Evolutionary conservation across 2,797 vertebrate genomes (phyloP), one percentile per base, ranked within the genome.

Genomic region (Galago senegalensis): DNA sequence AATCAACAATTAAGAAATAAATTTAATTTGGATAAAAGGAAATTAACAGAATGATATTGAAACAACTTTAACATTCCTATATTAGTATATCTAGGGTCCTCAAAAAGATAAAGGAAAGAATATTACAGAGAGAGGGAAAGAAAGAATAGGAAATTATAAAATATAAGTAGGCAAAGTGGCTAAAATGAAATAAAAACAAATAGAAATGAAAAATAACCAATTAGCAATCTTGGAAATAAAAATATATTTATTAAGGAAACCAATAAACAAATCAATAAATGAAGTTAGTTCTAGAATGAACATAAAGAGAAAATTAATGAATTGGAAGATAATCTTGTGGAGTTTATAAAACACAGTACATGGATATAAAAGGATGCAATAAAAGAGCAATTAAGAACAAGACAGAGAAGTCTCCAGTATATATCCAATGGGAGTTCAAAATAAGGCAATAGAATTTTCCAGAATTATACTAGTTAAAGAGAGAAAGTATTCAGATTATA

Each of bases 291-390:
- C 14, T 93, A 82, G 37, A 53, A 37, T 81, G 17, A 13, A 87
- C 34, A 27, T 76, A 49, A 95, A 95, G 46, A 90, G 60, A 92
- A 93, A 89, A 82, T 63, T 34, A 86, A 53, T 70, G 43, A 95
- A 89, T 37, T 85, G 56, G 31, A 91, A 93, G 12, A 85, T 23
- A 83, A 31, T 85, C 34, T 49, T 58, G 12, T 6, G 37, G 70
- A 89, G 56, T 70, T 61, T 87, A 40, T 46, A 89, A 72, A 88
- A 75, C 34, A 94, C 25, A 75, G 21, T 3, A 83, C 63, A 63
- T 29, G 89, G 16, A 95, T 16, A 77, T 76, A 75, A 81, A 88
- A 65, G 12, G 23, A 69, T 90, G 61, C 6, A 81, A 61, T 46
- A n/a, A 81, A 61, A 90, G 2, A 53, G 2, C 29, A 80, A 69